Conservation (phyloP, 2,888 invertebrate species). For the Aphidoletes aphidimyza region DNA sequence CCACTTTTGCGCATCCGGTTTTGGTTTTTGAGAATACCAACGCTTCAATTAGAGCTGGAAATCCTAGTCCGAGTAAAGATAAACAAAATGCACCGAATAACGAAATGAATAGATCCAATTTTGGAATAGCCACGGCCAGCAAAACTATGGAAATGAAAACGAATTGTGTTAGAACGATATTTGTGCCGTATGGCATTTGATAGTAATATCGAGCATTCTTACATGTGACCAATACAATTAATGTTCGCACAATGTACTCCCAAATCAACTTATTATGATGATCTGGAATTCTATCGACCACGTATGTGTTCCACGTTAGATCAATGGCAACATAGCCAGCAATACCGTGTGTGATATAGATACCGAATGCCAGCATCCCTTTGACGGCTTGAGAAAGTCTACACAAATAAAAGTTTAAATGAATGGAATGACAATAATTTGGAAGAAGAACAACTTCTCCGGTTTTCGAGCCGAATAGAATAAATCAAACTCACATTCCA, state of each 20-base stretch:
- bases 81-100: conserved; percentile 89
- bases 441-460: no score
- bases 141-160: conserved; percentile 75
- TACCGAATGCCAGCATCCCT: conserved; percentile 79
- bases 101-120: conserved; percentile 82
- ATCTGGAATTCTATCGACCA: conserved; percentile 71
- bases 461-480: no score
- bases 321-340: conserved; percentile 97
- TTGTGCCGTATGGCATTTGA: background rate
- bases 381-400: conserved; percentile 81
- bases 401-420: no score
- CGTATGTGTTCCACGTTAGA: conserved; percentile 88
- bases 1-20: conserved; percentile 68
- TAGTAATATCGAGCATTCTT: background rate
- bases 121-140: conserved; percentile 86
- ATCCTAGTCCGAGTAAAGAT: conserved; percentile 87
- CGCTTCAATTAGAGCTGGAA: conserved; percentile 89
- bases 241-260: conserved; percentile 82
- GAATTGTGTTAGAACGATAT: no score
- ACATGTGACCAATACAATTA: conserved; percentile 69
- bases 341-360: conserved; percentile 91
- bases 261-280: conserved; percentile 72
- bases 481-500: background rate
- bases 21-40: conserved; percentile 82
- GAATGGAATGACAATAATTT: no score